Evolutionary conservation across 2,113 vertebrate genomes (phyloP).

Genomic region (Lamprologus tigripictilis): DNA sequence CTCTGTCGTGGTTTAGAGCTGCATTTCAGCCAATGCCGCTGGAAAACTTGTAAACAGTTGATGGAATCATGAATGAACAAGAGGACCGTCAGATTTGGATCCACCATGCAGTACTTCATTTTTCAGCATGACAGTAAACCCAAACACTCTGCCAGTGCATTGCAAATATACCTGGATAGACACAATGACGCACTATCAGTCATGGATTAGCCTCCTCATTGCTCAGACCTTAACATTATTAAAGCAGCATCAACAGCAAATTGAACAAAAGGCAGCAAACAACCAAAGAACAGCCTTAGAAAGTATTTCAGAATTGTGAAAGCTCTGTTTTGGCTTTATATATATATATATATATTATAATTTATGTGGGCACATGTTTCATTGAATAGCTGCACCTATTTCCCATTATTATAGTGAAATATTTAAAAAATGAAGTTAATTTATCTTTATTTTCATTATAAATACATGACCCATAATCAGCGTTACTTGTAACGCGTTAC

Average conservation of each 20-base stretch:
- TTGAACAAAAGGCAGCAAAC: background rate
- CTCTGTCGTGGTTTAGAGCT: background rate
- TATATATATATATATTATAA: background rate
- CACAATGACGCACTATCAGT: background rate
- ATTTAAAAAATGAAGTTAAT: rapidly evolving
- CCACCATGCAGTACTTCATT: background rate
- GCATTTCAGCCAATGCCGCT: background rate
- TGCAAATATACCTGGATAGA: background rate
- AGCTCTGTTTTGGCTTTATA: background rate
- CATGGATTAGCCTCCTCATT: background rate
- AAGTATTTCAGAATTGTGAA: rapidly evolving
- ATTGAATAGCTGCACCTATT: background rate
- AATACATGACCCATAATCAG: background rate
- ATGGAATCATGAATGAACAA: background rate
- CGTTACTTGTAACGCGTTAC: too few species aligned
- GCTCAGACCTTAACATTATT: rapidly evolving
- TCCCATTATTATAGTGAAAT: background rate
- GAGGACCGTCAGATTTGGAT: background rate
- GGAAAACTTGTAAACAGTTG: background rate
- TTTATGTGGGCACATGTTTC: background rate
- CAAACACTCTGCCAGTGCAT: background rate
- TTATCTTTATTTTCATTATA: background rate
- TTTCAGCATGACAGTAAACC: background rate
- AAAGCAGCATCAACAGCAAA: background rate
- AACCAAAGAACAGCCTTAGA: background rate